phyloP scores from a whole-genome alignment of 2,113 vertebrate genomes.

The Archilochus colubris region DNA sequence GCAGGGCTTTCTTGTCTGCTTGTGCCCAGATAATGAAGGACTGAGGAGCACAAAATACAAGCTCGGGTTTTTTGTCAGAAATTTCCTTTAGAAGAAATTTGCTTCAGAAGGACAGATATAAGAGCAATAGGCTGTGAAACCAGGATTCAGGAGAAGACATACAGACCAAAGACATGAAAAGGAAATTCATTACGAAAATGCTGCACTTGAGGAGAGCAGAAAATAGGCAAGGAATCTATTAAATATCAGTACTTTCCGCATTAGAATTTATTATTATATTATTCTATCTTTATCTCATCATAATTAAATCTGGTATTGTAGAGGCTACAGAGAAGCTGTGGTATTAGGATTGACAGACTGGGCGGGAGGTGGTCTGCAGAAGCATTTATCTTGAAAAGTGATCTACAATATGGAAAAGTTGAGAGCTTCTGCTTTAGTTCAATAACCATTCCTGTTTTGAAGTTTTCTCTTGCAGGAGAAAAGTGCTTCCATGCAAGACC shows the following conservation, averaged over 20 bases:
- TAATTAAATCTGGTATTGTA: constrained; percentile 13
- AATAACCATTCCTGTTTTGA: constrained; percentile 63
- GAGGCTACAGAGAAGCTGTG: neutral
- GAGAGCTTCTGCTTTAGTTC: constrained; percentile 61
- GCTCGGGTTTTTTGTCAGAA: neutral
- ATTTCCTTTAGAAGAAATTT: constrained; percentile 18
- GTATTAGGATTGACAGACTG: constrained; percentile 33
- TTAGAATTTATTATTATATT: constrained; percentile 5
- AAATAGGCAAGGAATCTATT: constrained; percentile 23
- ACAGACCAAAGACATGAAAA: constrained; percentile 1
- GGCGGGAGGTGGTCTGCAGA: constrained; percentile 40
- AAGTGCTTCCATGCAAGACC: constrained; percentile 68
- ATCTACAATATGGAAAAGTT: constrained; percentile 58
- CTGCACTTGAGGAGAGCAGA: constrained; percentile 3
- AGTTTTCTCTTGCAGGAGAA: constrained; percentile 58
- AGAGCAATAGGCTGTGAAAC: constrained; percentile 8
- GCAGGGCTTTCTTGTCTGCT: neutral
- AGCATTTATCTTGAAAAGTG: constrained; percentile 61
- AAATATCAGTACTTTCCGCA: neutral
- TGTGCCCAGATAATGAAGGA: neutral
- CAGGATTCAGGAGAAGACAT: neutral
- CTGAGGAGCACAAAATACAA: neutral
- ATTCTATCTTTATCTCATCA: neutral
- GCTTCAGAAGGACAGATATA: neutral
- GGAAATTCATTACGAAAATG: neutral